phyloP scores from a whole-genome alignment of 2,113 vertebrate genomes.

The Cricetomys ansorgei region DNA sequence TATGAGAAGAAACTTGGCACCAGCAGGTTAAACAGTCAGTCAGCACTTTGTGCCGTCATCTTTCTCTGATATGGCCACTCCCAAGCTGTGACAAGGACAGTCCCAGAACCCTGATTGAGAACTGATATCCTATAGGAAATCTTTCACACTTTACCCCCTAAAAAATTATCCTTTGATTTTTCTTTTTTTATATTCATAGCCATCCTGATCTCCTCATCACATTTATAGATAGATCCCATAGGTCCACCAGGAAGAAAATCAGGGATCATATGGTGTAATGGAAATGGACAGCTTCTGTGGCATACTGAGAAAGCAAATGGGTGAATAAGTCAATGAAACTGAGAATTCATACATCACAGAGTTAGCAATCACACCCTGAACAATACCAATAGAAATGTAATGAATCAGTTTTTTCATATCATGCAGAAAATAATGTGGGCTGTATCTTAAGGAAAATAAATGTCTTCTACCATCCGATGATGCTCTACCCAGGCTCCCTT shows the following conservation, averaged over 20 bases:
- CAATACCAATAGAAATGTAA: not conserved
- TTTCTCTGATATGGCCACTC: fast-evolving
- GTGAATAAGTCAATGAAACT: not conserved
- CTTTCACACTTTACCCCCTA: not conserved
- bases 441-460: conserved; percentile 16
- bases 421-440: not conserved
- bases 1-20: not conserved
- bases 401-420: not conserved
- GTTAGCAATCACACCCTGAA: not conserved
- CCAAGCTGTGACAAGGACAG: not conserved
- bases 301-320: not conserved
- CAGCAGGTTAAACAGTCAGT: not conserved
- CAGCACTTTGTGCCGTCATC: too few species aligned
- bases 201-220: not conserved
- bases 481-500: not conserved
- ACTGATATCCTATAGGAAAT: not conserved
- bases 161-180: not conserved
- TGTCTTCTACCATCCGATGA: not conserved
- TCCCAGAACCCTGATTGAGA: not conserved
- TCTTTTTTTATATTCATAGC: not conserved
- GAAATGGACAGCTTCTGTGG: not conserved
- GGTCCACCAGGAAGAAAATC: not conserved
- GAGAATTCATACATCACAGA: not conserved
- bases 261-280: not conserved
- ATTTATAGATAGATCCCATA: not conserved